Conservation (phyloP, 2,888 invertebrate species). For the Erannis defoliaria region DNA sequence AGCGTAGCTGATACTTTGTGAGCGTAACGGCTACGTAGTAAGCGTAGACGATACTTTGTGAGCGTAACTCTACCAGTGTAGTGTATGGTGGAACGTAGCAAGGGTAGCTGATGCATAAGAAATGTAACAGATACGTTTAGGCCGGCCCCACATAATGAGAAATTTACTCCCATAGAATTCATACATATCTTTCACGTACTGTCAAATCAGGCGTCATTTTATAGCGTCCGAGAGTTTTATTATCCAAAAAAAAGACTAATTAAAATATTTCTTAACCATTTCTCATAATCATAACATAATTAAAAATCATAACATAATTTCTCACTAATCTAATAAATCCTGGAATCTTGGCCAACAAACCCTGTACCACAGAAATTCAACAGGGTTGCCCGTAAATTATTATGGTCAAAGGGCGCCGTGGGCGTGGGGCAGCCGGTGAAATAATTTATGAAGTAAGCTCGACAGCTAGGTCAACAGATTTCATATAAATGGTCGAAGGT, state of each 20-base stretch:
- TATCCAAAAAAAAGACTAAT: neutral
- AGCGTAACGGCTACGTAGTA: neutral
- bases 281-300: no score
- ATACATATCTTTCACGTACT: no score
- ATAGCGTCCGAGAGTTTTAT: no score
- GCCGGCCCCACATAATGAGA: no score
- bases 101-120: neutral
- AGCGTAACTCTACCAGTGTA: no score
- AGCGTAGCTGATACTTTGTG: no score
- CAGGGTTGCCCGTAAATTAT: conserved; percentile 32
- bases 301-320: no score
- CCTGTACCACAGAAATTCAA: conserved; percentile 31
- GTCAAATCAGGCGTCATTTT: no score
- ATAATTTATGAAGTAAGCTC: conserved; percentile 51
- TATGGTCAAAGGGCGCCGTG: conserved; percentile 35
- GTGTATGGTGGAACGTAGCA: no score
- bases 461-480: conserved; percentile 40
- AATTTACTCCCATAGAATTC: no score
- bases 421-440: conserved; percentile 45
- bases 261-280: conserved; percentile 1
- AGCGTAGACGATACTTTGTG: neutral
- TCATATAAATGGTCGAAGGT: conserved; percentile 49
- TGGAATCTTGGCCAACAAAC: conserved; percentile 24
- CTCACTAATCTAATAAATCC: conserved; percentile 22
- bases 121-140: neutral